Evolutionary conservation across 2,797 vertebrate genomes (phyloP), one percentile per base, ranked within the genome.

Genomic region (Liasis olivaceus): DNA sequence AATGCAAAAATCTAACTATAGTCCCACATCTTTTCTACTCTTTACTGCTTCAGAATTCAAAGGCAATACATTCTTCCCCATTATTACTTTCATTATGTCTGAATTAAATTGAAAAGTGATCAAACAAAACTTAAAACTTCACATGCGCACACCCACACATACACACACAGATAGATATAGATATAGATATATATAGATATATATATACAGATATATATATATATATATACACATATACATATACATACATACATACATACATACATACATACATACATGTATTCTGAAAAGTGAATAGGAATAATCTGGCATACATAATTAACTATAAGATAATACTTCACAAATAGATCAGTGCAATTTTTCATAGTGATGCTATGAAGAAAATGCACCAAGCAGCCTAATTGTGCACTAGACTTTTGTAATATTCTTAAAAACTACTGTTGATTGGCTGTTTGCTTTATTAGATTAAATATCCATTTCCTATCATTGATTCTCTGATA

Each of bases 401-500:
- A 1, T 24, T 0, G n/a, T 8, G 86, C 63, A 89, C 4, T 42
- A 62, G 4, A 24, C 12, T 20, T 69, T 9, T 9, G 63, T 24
- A 17, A 3, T 92, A 89, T 2, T 89, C 63, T 91, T 94, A 42
- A 96, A 96, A 93, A 94, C 94, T 94, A 97, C 93, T 96, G 93
- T 3, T 94, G 31, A 59, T 31, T 89, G 63, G 20, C 63, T 93
- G 90, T 90, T 54, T 93, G 94, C 97, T 97, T 91, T 93, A 97
- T 97, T 95, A 96, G 93, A 5, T 62, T 91, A 93, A 81, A 95
- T 94, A 95, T 94, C 28, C 92, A 95, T 62, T 87, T 96, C 95
- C 96, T 94, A 93, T 64, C 96, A 98, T 96, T 90, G 93, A 96
- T 97, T 97, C 92, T 96, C 92, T 91, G 89, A 93, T 91, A 24